Base-by-base conservation (phyloP, 2,888 invertebrate genomes). In the Leptinotarsa tumamoca region DNA sequence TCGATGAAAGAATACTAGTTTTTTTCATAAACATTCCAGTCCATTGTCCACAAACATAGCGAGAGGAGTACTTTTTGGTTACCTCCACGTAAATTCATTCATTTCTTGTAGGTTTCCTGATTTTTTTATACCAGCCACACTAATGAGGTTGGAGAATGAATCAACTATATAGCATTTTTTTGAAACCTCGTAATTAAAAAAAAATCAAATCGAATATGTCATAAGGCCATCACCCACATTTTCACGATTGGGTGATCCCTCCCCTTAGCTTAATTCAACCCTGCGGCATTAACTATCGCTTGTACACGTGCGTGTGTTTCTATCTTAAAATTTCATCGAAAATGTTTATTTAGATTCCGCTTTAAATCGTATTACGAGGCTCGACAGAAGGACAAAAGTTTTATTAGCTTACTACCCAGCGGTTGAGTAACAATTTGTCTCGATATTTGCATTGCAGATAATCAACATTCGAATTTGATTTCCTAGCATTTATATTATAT, bases 311-410 rank as follows among this genome's bases (percentile, higher is more conserved):
- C n/a, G 10, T 33, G n/a, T n/a, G 27, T 63, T 63, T 33, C 33
- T 63, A 63, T 63, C 63, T 63, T 10, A 63, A 27, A 27, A 63
- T 63, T 63, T 27, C 63, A 63, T 63, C 63, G 33, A 63, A 63
- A 63, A 63, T 63, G 63, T 63, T 27, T 63, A 63, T 63, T 63
- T 63, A 63, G 63, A 63, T 63, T 63, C n/a, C n/a, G 43, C 33
- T 63, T 63, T 63, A 43, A 63, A 63, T 63, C 33, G 63, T 63
- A 63, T 63, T 63, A 63, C 63, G 33, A 10, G n/a, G 43, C 27
- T 33, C n/a, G n/a, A 63, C n/a, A n/a, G 63, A 63, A 63, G 33
- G 10, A 63, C 63, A 43, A 63, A 63, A 63, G 63, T 33, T 63
- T 63, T n/a, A 63, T 63, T n/a, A 33, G 63, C 63, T 63, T 63